Base-by-base conservation (phyloP, 2,888 invertebrate genomes). In the Calephelis perditalis region DNA sequence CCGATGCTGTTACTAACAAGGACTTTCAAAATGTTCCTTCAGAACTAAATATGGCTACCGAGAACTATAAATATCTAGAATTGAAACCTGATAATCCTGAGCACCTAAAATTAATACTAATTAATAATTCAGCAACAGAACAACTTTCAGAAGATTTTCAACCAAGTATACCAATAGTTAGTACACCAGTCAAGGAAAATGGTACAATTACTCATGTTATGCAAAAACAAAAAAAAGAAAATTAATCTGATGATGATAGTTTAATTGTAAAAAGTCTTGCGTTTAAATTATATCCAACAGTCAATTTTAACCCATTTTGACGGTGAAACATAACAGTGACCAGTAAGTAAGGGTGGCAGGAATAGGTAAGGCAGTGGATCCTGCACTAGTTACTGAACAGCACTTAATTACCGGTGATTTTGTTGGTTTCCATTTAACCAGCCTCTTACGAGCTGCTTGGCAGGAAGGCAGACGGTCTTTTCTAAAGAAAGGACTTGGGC, bases 81-180 rank as follows among this genome's bases (percentile, higher is more conserved):
- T 43, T 43, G 9, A 43, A 9, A 43, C 43, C 43, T 43, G 43
- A 43, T 43, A 43, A 43, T 43, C 43, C 43, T 8, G 7, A 43
- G 40, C 46, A 37, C 45, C 10, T 15, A 54, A 54, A 9, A 35
- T 12, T 15, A 8, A n/a, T 52, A 5, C 15, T 26, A 9, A 52
- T 5, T n/a, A 8, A 8, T 55, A 55, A 55, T 55, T 15, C 55
- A 35, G 55, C 26, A 26, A 55, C 55, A 55, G 55, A 55, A 55
- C 15, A 55, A 55, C 35, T 26, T 35, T 55, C 35, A 55, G 1
- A 8, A 36, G 55, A 55, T 55, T 55, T 55, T 55, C 55, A 55
- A 55, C 36, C 55, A 55, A 36, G 55, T 35, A 55, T 55, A 55
- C 55, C 55, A 36, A 55, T 35, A 10, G 55, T 55, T 55, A 55